Evolutionary conservation across 2,797 vertebrate genomes (phyloP).

Genomic region (Darevskia nairensis): DNA sequence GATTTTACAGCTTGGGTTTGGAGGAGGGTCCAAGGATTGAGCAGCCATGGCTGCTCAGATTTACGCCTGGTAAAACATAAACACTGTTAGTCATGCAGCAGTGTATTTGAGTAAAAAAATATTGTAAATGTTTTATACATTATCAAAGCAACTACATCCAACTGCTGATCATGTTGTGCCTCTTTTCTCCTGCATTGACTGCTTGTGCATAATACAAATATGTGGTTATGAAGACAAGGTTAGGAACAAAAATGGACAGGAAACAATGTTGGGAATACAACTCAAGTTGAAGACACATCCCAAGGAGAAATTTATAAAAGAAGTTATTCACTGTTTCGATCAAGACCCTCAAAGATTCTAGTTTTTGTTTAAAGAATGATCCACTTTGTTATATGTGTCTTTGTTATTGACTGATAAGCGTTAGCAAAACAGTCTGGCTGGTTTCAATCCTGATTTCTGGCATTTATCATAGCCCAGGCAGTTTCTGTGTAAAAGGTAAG

Average conservation of each 20-base stretch:
- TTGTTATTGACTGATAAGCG: no score
- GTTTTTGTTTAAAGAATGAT: no score
- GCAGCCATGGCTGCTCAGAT: constrained; percentile 85
- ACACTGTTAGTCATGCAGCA: neutral
- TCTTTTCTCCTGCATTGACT: neutral
- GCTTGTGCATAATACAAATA: neutral
- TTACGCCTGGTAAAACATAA: constrained; percentile 53
- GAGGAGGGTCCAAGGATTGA: constrained; percentile 80
- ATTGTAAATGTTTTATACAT: neutral
- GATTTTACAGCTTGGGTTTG: constrained; percentile 95
- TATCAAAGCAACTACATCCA: neutral
- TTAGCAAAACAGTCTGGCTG: no score
- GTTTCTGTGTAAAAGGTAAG: no score
- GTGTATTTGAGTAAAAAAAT: constrained; percentile 1
- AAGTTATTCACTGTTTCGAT: no score
- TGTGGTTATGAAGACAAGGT: neutral
- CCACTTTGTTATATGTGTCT: no score
- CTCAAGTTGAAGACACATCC: no score
- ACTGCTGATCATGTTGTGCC: neutral
- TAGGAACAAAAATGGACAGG: neutral
- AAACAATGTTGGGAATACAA: neutral
- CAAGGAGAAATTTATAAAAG: no score
- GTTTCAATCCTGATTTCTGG: no score
- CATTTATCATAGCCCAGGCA: no score
- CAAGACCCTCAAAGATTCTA: no score